A percentile compares a stretch with the other conserved stretches of the same genome.
Conservation (phyloP, 2,113 vertebrate genomes). For the Aramus guarauna region DNA sequence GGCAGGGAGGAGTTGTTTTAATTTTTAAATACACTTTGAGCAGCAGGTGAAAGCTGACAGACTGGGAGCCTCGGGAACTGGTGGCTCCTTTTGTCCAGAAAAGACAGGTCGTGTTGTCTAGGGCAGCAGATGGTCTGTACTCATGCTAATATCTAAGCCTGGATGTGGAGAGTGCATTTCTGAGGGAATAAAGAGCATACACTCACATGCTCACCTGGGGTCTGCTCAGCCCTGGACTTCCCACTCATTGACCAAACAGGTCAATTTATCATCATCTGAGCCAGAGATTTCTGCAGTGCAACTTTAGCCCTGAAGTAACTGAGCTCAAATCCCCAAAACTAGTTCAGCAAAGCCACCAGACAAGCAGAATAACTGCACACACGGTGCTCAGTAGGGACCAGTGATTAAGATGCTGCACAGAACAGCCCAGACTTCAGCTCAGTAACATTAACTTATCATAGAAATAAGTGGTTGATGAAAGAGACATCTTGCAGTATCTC, state of each 20-base stretch:
- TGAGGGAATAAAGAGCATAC: neutral
- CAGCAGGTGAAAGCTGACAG: neutral
- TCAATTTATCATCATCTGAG: neutral
- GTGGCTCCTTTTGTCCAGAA: neutral
- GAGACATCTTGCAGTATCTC: slow-evolving; percentile 34
- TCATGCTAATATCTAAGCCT: neutral
- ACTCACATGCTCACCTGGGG: neutral
- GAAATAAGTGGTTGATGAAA: slow-evolving; percentile 45
- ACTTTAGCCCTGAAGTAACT: neutral
- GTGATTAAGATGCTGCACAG: slow-evolving; percentile 8
- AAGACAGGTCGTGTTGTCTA: neutral
- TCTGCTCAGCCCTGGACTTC: neutral
- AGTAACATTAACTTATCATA: slow-evolving; percentile 35
- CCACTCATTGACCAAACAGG: neutral
- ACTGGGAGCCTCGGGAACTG: neutral
- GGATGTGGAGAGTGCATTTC: neutral
- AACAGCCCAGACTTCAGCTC: slow-evolving; percentile 5
- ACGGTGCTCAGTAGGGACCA: neutral
- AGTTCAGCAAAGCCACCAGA: neutral
- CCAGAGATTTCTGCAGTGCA: neutral
- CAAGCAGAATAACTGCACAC: neutral
- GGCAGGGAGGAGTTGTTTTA: neutral
- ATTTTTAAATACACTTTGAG: neutral
- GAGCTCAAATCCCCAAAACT: neutral
- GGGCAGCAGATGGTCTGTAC: neutral